Evolutionary conservation across 2,888 invertebrate genomes (phyloP).

Genomic region (Volucella zonaria): DNA sequence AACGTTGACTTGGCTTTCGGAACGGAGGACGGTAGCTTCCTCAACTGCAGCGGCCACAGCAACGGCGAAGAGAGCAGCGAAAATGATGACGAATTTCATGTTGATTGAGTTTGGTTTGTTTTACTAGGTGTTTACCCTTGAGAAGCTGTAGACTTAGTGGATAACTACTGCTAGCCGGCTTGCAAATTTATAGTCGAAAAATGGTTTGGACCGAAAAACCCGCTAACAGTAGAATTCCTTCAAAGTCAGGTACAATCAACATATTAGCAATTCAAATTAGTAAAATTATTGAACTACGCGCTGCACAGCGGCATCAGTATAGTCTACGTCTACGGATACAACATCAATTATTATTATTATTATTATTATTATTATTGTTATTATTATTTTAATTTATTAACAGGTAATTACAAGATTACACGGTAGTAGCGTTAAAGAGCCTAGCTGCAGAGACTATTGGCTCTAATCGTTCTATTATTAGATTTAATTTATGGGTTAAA

Average conservation of each 20-base stretch:
- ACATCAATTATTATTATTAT: too few species aligned
- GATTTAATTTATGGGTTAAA: too few species aligned
- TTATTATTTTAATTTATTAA: too few species aligned
- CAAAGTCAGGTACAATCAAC: conserved; percentile 46
- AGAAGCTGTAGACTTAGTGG: conserved; percentile 73
- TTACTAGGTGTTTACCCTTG: conserved; percentile 61
- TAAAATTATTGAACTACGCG: conserved; percentile 33
- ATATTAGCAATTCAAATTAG: conserved; percentile 61
- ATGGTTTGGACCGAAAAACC: conserved; percentile 10
- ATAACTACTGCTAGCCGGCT: conserved; percentile 30
- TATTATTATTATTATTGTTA: too few species aligned
- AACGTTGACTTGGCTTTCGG: conserved; percentile 79
- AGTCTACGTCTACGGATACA: too few species aligned
- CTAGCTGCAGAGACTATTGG: too few species aligned
- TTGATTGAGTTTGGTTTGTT: conserved; percentile 55
- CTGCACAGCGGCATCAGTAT: too few species aligned
- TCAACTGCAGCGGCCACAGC: background rate
- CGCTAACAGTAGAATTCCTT: conserved; percentile 50
- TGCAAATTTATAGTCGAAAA: conserved; percentile 68
- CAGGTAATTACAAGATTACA: too few species aligned
- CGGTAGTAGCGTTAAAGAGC: too few species aligned
- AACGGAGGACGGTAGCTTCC: conserved; percentile 75
- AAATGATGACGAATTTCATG: conserved; percentile 17
- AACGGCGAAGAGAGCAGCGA: conserved; percentile 17
- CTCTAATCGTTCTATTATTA: too few species aligned